Evolutionary conservation across 2,888 invertebrate genomes (phyloP), one percentile per base, ranked within the genome.

Genomic region (Meteorus colon): DNA sequence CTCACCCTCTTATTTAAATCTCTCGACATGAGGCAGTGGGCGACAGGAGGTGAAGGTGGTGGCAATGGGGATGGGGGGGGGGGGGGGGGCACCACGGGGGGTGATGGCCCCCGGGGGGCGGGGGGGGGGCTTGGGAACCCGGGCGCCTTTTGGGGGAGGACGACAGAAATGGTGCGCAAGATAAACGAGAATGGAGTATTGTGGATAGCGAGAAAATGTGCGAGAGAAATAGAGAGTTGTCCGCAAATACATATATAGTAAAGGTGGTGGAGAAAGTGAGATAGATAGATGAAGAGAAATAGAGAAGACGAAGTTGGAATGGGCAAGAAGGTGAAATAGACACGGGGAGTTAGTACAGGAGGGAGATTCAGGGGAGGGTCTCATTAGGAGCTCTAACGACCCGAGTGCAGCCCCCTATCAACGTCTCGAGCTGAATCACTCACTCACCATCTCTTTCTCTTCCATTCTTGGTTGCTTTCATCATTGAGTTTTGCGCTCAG

Each of bases 321-420:
- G 62, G 6, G 31, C 3, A 62, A 29, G 31, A 29, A 12, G 62
- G 62, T 29, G 14, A 16, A 31, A 62, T 31, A 62, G 62, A 75
- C 67, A 59, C 62, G 29, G 62, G 62, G 29, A 66, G 45, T 19
- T 27, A 59, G 66, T 71, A 59, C 45, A 72, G 74, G 67, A n/a
- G 67, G 73, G 60, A 72, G 34, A 60, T 73, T 41, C 63, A 16
- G 48, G 76, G 79, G 74, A 67, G 76, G 78, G 81, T 87, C 88
- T 88, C 88, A 88, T 89, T 89, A 89, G 88, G 87, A 86, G 88
- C 88, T 89, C 86, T 89, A 89, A 89, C 89, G 89, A 89, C 86
- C 89, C 87, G 86, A 84, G 85, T 86, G 86, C 84, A 84, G 83
- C 82, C 82, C 55, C 82, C 82, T 82, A 85, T 77, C 79, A 73